Percentiles rank a stretch among this genome's conserved stretches.
phyloP scores from a whole-genome alignment of 2,888 invertebrate genomes.

The Callosobruchus maculatus region DNA sequence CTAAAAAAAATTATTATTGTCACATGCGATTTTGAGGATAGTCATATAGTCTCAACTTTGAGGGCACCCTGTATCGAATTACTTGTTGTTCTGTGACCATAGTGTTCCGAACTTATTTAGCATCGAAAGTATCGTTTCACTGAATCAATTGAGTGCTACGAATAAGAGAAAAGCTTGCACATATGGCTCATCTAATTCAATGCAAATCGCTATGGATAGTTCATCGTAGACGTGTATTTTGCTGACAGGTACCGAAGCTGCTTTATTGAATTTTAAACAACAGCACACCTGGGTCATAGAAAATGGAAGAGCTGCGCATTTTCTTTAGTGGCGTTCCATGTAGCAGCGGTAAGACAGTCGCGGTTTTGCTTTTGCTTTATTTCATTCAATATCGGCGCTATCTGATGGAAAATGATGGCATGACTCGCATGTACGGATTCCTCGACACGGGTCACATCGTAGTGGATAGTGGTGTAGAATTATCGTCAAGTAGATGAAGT shows the following conservation, averaged over 20 bases:
- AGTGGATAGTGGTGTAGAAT: too few relatives aligned
- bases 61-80: too few relatives aligned
- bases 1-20: too few relatives aligned
- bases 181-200: background rate
- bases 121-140: too few relatives aligned
- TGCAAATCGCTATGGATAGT: background rate
- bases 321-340: background rate
- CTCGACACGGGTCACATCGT: too few relatives aligned
- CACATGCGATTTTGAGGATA: too few relatives aligned
- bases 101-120: too few relatives aligned
- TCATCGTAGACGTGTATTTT: background rate
- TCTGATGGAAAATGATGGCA: background rate
- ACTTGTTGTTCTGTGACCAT: too few relatives aligned
- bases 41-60: too few relatives aligned
- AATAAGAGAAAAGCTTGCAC: too few relatives aligned
- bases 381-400: background rate
- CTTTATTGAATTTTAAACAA: background rate
- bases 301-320: background rate
- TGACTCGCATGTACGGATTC: background rate
- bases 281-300: background rate
- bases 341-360: background rate
- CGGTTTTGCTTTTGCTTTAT: background rate
- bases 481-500: too few relatives aligned
- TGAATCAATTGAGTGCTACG: too few relatives aligned
- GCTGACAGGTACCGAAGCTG: background rate